A percentile compares a stretch with the other conserved stretches of the same genome.
Evolutionary conservation across 2,888 invertebrate species (phyloP).

Genomic region (Hemithea aestivaria): DNA sequence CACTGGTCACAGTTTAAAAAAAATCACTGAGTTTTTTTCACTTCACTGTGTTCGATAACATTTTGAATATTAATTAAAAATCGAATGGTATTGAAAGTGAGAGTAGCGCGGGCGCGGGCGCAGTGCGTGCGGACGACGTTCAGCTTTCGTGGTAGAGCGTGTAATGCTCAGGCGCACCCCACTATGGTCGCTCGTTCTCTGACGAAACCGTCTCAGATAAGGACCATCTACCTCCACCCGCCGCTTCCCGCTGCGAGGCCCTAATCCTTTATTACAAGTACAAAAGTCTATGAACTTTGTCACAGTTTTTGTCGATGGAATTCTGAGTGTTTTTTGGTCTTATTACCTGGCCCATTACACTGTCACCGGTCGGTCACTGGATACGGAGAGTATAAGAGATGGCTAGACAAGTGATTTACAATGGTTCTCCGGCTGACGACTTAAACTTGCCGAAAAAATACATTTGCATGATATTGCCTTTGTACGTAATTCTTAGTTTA

Average conservation of each 20-base stretch:
- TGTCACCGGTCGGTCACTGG: slow-evolving; percentile 8
- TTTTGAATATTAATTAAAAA: slow-evolving; percentile 46
- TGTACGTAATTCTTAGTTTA: too few relatives aligned
- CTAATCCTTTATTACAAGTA: slow-evolving; percentile 52
- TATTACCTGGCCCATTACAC: slow-evolving; percentile 33
- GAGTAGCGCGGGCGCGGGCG: slow-evolving; percentile 60
- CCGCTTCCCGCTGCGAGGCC: slow-evolving; percentile 60
- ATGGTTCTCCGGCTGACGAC: slow-evolving; percentile 10
- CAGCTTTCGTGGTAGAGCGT: slow-evolving; percentile 54
- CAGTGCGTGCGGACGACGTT: slow-evolving; percentile 41
- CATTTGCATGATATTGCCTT: slow-evolving; percentile 5
- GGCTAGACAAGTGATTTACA: slow-evolving; percentile 23
- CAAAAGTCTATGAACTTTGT: slow-evolving; percentile 61
- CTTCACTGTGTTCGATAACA: slow-evolving; percentile 67
- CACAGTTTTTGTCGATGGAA: slow-evolving; percentile 49
- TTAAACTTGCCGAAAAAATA: slow-evolving; percentile 3
- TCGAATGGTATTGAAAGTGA: slow-evolving; percentile 43
- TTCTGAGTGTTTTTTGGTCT: slow-evolving; percentile 37
- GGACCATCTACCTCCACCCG: slow-evolving; percentile 41
- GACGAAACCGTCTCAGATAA: slow-evolving; percentile 65
- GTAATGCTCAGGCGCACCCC: slow-evolving; percentile 53
- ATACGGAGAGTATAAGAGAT: background rate
- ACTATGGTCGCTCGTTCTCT: slow-evolving; percentile 47
- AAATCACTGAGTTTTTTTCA: slow-evolving; percentile 43
- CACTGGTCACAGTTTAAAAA: slow-evolving; percentile 38